phyloP scores from a whole-genome alignment of 2,113 vertebrate species.

The Centropus unirufus region DNA sequence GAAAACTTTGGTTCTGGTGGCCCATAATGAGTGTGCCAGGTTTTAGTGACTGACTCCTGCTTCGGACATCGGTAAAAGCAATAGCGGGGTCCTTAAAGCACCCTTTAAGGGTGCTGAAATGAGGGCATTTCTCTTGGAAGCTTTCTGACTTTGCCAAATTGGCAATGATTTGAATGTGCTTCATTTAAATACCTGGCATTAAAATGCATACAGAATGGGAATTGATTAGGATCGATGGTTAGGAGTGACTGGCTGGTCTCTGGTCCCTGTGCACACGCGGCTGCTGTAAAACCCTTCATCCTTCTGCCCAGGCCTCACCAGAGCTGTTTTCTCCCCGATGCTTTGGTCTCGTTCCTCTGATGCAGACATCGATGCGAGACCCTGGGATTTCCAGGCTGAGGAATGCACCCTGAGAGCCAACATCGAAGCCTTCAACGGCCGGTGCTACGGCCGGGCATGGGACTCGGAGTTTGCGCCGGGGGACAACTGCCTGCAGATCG shows the following conservation, averaged over 20 bases:
- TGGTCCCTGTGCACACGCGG: not conserved
- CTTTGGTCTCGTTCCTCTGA: not conserved
- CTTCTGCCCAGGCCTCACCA: not conserved
- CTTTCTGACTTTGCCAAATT: not conserved
- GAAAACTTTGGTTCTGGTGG: not conserved
- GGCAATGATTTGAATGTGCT: not conserved
- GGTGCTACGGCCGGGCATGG: constrained; percentile 86
- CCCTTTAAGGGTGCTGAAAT: not conserved
- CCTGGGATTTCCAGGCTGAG: constrained; percentile 98
- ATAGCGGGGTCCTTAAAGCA: not conserved
- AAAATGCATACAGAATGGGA: not conserved
- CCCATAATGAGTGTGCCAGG: not conserved
- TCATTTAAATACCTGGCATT: not conserved
- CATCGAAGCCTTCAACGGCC: constrained; percentile 94
- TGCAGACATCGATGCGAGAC: constrained; percentile 93
- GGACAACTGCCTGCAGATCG: constrained; percentile 98
- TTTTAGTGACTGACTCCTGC: not conserved
- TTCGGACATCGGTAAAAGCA: not conserved
- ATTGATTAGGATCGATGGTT: not conserved
- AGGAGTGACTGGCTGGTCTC: not conserved
- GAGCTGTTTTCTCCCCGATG: fast-evolving
- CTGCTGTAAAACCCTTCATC: not conserved
- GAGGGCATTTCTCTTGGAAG: not conserved
- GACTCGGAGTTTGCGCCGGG: constrained; percentile 89
- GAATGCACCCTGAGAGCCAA: constrained; percentile 93